Conservation (phyloP, 2,113 vertebrate species). For the Verasper variegatus region DNA sequence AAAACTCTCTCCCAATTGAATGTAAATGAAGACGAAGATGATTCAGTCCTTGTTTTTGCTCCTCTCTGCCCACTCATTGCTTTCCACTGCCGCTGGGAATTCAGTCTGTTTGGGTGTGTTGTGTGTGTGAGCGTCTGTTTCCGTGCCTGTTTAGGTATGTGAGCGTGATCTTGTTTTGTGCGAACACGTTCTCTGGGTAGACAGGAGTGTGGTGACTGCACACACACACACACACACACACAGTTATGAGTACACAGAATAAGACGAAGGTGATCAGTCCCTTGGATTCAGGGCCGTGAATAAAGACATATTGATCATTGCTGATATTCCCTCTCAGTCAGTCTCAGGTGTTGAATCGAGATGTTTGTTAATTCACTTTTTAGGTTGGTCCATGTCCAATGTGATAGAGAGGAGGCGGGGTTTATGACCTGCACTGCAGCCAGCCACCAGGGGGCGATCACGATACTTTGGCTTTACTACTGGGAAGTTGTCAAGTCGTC, state of each 20-base stretch:
- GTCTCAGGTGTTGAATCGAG: no score
- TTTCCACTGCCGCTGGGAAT: conserved; percentile 23
- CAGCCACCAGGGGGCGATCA: no score
- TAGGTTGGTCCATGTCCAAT: no score
- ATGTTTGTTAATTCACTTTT: no score
- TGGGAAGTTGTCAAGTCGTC: no score
- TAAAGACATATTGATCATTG: background rate
- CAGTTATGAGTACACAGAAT: conserved; percentile 13
- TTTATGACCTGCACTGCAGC: no score
- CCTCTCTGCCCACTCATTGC: conserved; percentile 23
- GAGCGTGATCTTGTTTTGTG: conserved; percentile 40
- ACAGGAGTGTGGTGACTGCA: conserved; percentile 2
- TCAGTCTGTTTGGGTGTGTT: background rate
- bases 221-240: background rate
- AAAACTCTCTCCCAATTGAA: conserved; percentile 24
- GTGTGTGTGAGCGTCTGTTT: background rate
- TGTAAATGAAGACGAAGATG: conserved; percentile 49
- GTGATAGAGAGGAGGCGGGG: no score
- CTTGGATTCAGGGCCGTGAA: background rate
- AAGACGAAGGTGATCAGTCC: background rate
- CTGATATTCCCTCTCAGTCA: no score
- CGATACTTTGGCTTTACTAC: no score
- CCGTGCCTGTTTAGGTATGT: background rate
- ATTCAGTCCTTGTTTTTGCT: conserved; percentile 22
- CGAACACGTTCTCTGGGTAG: conserved; percentile 17